phyloP scores from a whole-genome alignment of 1,140 invertebrate genomes.

The Bombus haemorrhoidalis region DNA sequence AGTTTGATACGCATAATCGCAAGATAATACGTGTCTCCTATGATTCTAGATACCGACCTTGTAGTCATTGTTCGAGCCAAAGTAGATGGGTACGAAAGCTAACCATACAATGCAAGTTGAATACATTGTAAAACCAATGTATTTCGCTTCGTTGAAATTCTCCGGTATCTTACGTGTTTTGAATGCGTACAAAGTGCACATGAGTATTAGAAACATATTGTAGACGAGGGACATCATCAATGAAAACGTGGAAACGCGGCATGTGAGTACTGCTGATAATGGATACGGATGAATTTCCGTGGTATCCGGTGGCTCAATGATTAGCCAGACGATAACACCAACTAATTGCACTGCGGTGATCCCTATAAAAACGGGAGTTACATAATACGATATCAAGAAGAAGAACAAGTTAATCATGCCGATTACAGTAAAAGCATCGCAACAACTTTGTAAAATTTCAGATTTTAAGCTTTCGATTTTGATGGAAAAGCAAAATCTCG shows the following conservation, averaged over 20 bases:
- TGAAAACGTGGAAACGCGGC: conserved; percentile 88
- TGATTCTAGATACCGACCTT: conserved; percentile 77
- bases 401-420: background rate
- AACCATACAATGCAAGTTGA: conserved; percentile 90
- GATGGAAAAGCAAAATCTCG: background rate
- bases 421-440: rapidly evolving
- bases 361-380: conserved; percentile 77
- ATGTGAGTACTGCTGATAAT: conserved; percentile 86
- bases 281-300: conserved; percentile 85
- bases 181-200: conserved; percentile 90
- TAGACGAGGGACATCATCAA: conserved; percentile 89
- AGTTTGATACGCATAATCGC: background rate
- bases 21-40: background rate
- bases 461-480: too few species aligned
- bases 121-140: conserved; percentile 90
- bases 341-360: conserved; percentile 86
- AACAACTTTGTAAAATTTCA: background rate
- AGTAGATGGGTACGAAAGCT: conserved; percentile 89
- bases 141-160: conserved; percentile 89
- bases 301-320: conserved; percentile 86
- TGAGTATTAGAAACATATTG: conserved; percentile 88
- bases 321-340: conserved; percentile 86
- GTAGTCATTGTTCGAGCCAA: conserved; percentile 87
- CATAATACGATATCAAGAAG: conserved; percentile 51
- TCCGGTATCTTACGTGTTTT: conserved; percentile 90